Base-by-base conservation (phyloP, 2,888 invertebrate species). In the Pharmacophagus antenor region DNA sequence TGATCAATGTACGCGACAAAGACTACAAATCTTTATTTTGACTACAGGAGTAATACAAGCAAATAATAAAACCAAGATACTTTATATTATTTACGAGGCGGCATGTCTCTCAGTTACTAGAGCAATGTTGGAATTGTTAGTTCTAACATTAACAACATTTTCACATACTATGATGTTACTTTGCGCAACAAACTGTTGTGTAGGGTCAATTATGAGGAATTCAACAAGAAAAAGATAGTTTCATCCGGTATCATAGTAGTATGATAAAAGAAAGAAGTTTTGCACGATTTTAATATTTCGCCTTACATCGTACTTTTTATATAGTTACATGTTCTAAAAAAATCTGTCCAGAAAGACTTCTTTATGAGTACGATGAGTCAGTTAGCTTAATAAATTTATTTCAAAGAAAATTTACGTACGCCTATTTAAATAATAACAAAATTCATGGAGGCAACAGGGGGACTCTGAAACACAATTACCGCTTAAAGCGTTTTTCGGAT, bases 401-500 rank as follows among this genome's bases (percentile, higher is more conserved):
- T n/a, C n/a, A n/a, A n/a, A 79, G 77, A 80, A 82, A 81, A 80
- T 79, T 82, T 75, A 77, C 77, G 75, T 79, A 76, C 77, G 77
- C 79, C 74, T 77, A 77, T 84, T 84, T 82, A 79, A 77, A 75
- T 85, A 83, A 85, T 83, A 82, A 72, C 69, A 69, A 74, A 71
- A 72, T 67, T 73, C 71, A 71, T 70, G 67, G 70, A 69, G 73
- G 74, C 79, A 74, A 74, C 76, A n/a, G n/a, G 64, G 61, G 49
- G 73, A 72, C 71, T 68, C 73, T 69, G 74, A 46, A 37, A 17
- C 77, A 77, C 72, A 79, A 84, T 86, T 84, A 85, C 77, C 85
- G 81, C 85, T 87, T 85, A 85, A 80, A 85, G 83, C 75, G 84
- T 82, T 86, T 86, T 85, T 88, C 82, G 84, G 80, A 79, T 84